phyloP scores from a whole-genome alignment of 2,797 vertebrate species.

The Arremon aurantiirostris region DNA sequence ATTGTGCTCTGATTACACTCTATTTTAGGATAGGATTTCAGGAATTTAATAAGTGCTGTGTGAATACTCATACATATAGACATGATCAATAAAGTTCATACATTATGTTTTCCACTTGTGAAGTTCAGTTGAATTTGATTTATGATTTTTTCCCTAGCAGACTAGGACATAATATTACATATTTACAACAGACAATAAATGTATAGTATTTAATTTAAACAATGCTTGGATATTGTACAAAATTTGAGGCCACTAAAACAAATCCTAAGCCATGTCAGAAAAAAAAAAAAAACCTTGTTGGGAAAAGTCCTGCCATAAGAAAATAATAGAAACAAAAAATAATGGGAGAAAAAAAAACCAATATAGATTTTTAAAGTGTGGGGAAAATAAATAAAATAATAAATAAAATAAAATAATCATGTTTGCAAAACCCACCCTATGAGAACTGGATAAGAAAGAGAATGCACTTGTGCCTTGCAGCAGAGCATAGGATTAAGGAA shows the following conservation, averaged over 20 bases:
- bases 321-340: not conserved
- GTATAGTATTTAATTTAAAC: not conserved
- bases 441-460: not conserved
- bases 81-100: not conserved
- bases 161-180: not conserved
- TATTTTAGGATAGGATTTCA: not conserved
- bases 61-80: not conserved
- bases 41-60: not conserved
- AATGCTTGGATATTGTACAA: not conserved
- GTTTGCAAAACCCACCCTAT: not conserved
- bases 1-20: not conserved
- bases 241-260: not conserved
- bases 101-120: not conserved
- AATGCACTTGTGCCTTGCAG: fast-evolving
- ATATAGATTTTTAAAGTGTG: not conserved
- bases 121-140: not conserved
- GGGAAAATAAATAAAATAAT: not conserved
- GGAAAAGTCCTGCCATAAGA: not conserved
- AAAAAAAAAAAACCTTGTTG: not conserved
- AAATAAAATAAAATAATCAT: not conserved
- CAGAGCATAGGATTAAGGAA: not conserved
- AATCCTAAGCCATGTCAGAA: not conserved
- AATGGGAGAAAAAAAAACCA: not conserved
- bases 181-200: not conserved
- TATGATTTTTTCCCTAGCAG: not conserved